Percentiles rank a stretch among this genome's conserved stretches.
Evolutionary conservation across 1,140 invertebrate genomes (phyloP).

Genomic region (Vanessa atalanta): DNA sequence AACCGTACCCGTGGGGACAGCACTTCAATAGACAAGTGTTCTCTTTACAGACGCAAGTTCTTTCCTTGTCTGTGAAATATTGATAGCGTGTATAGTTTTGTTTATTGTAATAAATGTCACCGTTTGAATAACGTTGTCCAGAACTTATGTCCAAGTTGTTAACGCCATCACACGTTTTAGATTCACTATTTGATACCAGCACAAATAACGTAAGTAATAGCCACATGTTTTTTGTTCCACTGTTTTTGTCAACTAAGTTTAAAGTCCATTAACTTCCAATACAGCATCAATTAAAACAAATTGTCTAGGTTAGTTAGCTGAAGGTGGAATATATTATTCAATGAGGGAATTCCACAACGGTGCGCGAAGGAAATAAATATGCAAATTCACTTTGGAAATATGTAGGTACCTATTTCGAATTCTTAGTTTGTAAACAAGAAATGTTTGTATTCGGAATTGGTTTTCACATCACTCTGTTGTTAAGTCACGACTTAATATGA

Average conservation of each 20-base stretch:
- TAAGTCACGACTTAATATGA: too few species aligned
- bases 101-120: conserved; percentile 41
- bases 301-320: neutral
- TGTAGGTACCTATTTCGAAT: neutral
- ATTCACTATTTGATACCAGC: conserved; percentile 15
- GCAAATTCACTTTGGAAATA: conserved; percentile 11
- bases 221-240: conserved; percentile 26
- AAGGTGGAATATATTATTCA: conserved; percentile 35
- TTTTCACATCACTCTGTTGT: too few species aligned
- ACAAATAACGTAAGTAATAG: conserved; percentile 27
- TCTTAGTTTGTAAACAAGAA: too few species aligned
- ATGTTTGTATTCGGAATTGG: too few species aligned
- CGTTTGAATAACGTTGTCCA: conserved; percentile 40
- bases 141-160: conserved; percentile 45
- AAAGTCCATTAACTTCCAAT: too few species aligned
- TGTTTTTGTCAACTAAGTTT: too few species aligned
- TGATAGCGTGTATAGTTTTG: conserved; percentile 42
- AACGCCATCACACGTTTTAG: conserved; percentile 33
- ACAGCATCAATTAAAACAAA: neutral
- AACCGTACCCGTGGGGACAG: conserved; percentile 47
- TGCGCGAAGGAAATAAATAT: conserved; percentile 8
- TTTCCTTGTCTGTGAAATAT: conserved; percentile 42
- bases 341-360: conserved; percentile 40
- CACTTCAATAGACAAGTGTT: conserved; percentile 51
- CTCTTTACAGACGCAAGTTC: conserved; percentile 51